These are phyloP conservation scores for Actinernus sp. DNA, from an alignment of 92 coral and sea anemone genomes.

Conservation along the genomic window DNA sequence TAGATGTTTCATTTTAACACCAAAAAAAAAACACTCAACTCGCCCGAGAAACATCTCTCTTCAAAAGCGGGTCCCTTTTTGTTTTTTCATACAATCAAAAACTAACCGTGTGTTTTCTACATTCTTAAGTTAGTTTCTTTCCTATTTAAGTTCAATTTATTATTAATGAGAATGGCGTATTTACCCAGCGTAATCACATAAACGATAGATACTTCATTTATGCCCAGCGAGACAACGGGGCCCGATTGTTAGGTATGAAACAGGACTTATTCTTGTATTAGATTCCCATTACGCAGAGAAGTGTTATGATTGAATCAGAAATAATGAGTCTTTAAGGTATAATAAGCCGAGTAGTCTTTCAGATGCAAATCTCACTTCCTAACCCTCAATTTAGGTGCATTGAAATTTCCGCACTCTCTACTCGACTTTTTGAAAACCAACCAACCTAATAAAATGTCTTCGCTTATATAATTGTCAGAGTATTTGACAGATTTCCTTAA, in stretches of 20 bases:
- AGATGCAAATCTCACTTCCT: constrained; percentile 90
- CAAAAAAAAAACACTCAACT: neutral
- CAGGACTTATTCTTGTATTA: neutral
- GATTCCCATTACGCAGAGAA: constrained; percentile 60
- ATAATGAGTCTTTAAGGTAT: constrained; percentile 74
- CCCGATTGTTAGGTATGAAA: constrained; percentile 5
- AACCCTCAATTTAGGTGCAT: constrained; percentile 61
- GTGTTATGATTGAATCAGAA: constrained; percentile 65
- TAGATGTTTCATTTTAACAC: neutral
- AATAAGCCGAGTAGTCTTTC: constrained; percentile 62
- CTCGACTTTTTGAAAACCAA: constrained; percentile 70
- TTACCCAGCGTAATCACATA: constrained; percentile 47
- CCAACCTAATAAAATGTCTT: constrained; percentile 73
- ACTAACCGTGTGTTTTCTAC: neutral
- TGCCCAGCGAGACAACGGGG: neutral
- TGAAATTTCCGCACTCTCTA: constrained; percentile 60
- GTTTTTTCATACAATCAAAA: neutral
- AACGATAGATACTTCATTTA: constrained; percentile 57
- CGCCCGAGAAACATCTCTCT: neutral
- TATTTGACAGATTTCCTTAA: too few species aligned
- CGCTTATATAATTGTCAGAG: constrained; percentile 71
- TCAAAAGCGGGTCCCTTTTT: neutral
- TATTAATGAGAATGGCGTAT: constrained; percentile 67
- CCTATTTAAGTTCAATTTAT: constrained; percentile 50
- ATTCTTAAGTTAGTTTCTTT: neutral